phyloP scores from a whole-genome alignment of 1,140 invertebrate genomes.

The Belonocnema kinseyi region DNA sequence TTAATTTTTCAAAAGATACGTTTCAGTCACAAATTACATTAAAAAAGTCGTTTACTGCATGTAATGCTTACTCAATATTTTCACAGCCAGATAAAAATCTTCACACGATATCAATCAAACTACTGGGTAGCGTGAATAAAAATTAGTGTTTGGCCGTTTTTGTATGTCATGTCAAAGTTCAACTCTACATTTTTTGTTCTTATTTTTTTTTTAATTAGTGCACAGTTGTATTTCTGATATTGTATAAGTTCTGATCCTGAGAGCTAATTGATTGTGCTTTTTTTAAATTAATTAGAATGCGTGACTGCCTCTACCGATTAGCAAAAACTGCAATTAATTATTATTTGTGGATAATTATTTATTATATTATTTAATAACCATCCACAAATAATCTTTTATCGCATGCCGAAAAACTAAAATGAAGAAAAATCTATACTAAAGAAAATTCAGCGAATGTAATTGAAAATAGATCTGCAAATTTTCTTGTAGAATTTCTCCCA shows the following conservation, averaged over 20 bases:
- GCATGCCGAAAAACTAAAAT: no score
- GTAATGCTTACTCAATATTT: constrained; percentile 5
- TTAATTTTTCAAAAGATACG: no score
- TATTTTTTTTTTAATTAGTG: background rate
- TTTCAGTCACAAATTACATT: background rate
- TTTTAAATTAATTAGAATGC: no score
- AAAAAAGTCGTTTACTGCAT: background rate
- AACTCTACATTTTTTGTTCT: background rate
- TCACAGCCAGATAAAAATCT: background rate
- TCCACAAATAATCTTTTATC: no score
- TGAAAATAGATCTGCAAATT: background rate
- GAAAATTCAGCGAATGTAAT: background rate
- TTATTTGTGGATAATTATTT: no score
- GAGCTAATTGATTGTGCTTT: no score
- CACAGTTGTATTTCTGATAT: no score
- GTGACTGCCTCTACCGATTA: no score
- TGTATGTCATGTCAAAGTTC: background rate
- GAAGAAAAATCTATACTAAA: background rate
- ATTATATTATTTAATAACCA: no score
- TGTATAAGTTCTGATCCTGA: no score
- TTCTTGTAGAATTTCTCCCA: background rate
- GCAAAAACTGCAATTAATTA: no score
- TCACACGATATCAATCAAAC: constrained; percentile 20
- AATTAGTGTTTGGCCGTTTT: constrained; percentile 20
- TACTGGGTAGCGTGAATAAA: constrained; percentile 30